Evolutionary conservation across 2,113 vertebrate species (phyloP).

Genomic region (Carassius auratus): DNA sequence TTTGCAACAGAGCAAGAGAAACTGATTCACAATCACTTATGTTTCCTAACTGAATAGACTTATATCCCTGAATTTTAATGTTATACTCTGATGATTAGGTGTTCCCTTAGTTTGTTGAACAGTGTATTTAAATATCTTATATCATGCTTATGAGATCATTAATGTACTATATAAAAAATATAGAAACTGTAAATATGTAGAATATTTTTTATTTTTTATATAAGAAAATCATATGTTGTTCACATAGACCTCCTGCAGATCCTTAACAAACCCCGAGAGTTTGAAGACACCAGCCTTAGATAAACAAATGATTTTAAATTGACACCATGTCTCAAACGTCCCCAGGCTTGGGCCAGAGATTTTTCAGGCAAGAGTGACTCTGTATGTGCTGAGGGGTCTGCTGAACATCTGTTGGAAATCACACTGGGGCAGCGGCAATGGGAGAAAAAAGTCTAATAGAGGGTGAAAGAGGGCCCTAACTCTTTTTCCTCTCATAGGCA

Average conservation of each 20-base stretch:
- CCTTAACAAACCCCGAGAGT: background rate
- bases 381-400: conserved; percentile 5
- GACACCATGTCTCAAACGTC: background rate
- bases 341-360: background rate
- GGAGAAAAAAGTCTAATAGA: background rate
- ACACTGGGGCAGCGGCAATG: conserved; percentile 31
- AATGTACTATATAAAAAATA: no score
- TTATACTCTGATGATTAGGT: no score
- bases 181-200: no score
- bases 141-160: no score
- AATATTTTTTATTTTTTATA: no score
- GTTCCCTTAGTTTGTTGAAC: no score
- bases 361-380: conserved; percentile 30
- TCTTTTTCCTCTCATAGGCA: conserved; percentile 68
- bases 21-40: no score
- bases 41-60: no score
- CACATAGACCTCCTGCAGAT: background rate
- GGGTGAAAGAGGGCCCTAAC: conserved; percentile 29
- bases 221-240: background rate
- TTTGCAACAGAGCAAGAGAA: no score
- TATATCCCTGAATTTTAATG: no score
- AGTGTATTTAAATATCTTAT: no score
- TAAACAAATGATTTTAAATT: background rate
- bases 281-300: background rate
- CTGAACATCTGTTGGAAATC: conserved; percentile 58